A percentile compares a stretch with the other conserved stretches of the same genome.
Conservation (phyloP, 2,797 vertebrate genomes). For the Sparus aurata region DNA sequence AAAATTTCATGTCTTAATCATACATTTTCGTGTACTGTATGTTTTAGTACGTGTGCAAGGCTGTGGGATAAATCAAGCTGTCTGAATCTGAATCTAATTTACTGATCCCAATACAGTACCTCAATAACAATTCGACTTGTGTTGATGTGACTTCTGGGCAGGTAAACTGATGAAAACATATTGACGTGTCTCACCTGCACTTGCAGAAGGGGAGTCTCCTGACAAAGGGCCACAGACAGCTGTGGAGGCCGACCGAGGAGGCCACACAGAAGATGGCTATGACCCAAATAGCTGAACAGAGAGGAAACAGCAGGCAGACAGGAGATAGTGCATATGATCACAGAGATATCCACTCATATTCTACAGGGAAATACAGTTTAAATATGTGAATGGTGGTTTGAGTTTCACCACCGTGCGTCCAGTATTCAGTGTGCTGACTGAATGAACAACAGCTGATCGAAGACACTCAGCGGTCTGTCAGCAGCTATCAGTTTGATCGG, state of each 20-base stretch:
- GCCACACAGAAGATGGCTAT: slow-evolving; percentile 97
- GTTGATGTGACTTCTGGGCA: too few species aligned
- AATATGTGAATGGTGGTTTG: not conserved
- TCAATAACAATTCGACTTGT: too few species aligned
- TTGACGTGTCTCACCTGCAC: slow-evolving; percentile 88
- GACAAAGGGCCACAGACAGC: slow-evolving; percentile 94
- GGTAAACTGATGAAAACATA: rapidly evolving
- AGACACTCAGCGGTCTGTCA: not conserved
- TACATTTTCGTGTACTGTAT: too few species aligned
- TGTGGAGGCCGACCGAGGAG: slow-evolving; percentile 94
- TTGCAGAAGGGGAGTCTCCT: slow-evolving; percentile 91
- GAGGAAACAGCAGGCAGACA: slow-evolving; percentile 16
- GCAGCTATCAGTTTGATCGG: slow-evolving; percentile 1
- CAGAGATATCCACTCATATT: not conserved
- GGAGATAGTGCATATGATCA: not conserved
- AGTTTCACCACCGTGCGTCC: not conserved
- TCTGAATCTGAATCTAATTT: too few species aligned
- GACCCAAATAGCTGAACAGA: slow-evolving; percentile 89
- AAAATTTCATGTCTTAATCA: too few species aligned
- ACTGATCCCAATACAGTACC: too few species aligned
- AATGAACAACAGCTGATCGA: not conserved
- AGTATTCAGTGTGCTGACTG: not conserved
- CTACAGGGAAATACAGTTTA: not conserved
- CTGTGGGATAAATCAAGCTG: too few species aligned
- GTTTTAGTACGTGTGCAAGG: too few species aligned